These are phyloP conservation scores for Tetraneura akinire DNA, from an alignment of 1,140 invertebrate genomes.

Conservation along the genomic window DNA sequence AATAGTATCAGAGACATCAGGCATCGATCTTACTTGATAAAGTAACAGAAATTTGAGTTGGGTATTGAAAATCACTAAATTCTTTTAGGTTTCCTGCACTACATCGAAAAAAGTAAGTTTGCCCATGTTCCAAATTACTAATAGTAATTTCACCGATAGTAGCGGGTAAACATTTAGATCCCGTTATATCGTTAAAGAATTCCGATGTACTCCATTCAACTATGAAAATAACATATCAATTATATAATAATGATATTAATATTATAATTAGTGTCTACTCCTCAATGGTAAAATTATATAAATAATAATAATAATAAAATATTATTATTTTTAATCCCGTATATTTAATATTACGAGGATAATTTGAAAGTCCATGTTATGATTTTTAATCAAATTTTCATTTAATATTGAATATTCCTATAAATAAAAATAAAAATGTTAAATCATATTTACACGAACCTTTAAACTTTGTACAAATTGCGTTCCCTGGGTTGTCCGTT, in stretches of 20 bases:
- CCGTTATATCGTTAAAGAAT: slow-evolving; percentile 64
- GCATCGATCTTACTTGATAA: slow-evolving; percentile 74
- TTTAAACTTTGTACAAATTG: slow-evolving; percentile 88
- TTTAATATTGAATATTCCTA: no score
- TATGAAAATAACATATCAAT: slow-evolving; percentile 54
- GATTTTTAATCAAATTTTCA: no score
- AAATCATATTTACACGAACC: slow-evolving; percentile 61
- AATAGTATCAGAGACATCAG: background rate
- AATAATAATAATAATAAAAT: no score
- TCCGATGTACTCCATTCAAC: slow-evolving; percentile 79
- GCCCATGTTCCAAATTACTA: slow-evolving; percentile 72
- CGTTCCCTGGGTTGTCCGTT: slow-evolving; percentile 66
- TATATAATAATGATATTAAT: no score
- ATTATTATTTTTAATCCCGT: no score
- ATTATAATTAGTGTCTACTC: no score
- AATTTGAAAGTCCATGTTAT: no score
- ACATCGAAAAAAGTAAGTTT: slow-evolving; percentile 84
- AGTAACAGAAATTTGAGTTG: slow-evolving; percentile 78
- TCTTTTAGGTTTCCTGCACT: slow-evolving; percentile 88
- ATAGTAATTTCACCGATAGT: slow-evolving; percentile 64
- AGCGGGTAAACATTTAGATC: slow-evolving; percentile 70
- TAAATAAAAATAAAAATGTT: no score
- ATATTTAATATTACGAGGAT: no score
- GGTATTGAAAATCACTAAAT: slow-evolving; percentile 74
- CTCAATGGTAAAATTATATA: no score